Evolutionary conservation across 2,888 invertebrate genomes (phyloP), one percentile per base, ranked within the genome.

Genomic region (Polyploca ridens): DNA sequence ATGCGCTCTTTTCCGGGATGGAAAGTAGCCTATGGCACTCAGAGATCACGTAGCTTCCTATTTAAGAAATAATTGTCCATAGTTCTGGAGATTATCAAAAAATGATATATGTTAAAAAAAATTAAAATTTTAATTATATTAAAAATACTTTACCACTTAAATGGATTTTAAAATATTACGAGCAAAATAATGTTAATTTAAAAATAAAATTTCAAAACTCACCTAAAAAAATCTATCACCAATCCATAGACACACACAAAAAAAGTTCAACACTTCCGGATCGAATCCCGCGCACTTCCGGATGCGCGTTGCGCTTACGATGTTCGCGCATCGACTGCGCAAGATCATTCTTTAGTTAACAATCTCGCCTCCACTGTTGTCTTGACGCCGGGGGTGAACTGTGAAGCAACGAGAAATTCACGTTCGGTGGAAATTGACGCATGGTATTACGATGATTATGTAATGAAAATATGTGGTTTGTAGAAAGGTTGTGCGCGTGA

Each of bases 261-360:
- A 38, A 33, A 65, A 68, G 65, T 62, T 49, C 11, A 5, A 49
- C 60, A 62, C 60, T 62, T 60, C 65, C 66, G 65, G 62, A 16
- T 63, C 62, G 63, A 58, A 57, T 10, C 8, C 16, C 54, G 54
- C 54, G 54, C 54, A 54, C 19, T 3, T 54, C 16, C 16, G 19
- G 54, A 54, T 54, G 54, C 71, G 68, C 67, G 69, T 63, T 58
- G 61, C 64, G n/a, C 63, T 19, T 62, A 62, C 68, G 63, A 64
- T 63, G 57, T 63, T 63, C 65, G 62, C 65, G 65, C 35, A 16
- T 5, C 35, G 66, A 74, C 74, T 74, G 74, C 69, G 72, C 69
- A 3, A 5, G 61, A 66, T 66, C 59, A 27, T 27, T n/a, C 8
- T 3, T 16, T 33, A 27, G 60, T 62, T 61, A 62, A 62, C 59